A percentile compares a stretch with the other conserved stretches of the same genome.
Conservation (phyloP, 2,888 invertebrate genomes). For the Ditula angustiorana region DNA sequence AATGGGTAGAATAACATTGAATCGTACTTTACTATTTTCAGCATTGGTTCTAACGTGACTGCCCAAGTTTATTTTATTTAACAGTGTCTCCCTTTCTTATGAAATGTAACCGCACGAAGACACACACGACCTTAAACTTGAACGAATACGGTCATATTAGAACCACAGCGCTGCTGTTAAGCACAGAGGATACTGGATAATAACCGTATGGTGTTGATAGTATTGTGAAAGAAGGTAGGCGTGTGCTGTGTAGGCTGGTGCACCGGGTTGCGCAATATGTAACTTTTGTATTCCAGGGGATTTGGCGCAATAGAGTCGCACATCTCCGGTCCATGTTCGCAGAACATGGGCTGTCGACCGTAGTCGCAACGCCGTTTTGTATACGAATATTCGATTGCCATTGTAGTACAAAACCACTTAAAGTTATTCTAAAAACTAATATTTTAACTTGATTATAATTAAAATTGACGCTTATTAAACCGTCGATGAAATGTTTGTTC, state of each 20-base stretch:
- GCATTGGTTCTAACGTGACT: too few species aligned
- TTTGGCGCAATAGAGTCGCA: conserved; percentile 70
- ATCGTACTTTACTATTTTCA: too few species aligned
- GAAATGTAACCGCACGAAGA: too few species aligned
- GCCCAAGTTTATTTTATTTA: too few species aligned
- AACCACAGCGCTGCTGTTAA: too few species aligned
- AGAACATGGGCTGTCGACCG: conserved; percentile 81
- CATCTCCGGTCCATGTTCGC: conserved; percentile 72
- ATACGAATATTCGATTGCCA: conserved; percentile 71
- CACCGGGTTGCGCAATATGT: conserved; percentile 83
- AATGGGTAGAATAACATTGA: too few species aligned
- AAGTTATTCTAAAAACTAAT: neutral
- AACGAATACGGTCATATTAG: too few species aligned
- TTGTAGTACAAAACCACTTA: conserved; percentile 36
- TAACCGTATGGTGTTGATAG: conserved; percentile 85
- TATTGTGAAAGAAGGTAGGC: conserved; percentile 66
- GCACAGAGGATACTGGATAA: neutral
- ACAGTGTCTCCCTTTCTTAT: too few species aligned
- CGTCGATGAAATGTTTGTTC: neutral
- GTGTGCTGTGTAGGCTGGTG: conserved; percentile 77
- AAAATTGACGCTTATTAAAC: neutral
- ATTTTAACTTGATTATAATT: neutral
- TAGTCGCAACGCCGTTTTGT: conserved; percentile 73
- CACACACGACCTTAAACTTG: too few species aligned
- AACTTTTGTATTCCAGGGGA: conserved; percentile 62